Evolutionary conservation across 2,888 invertebrate species (phyloP), one percentile per base, ranked within the genome.

Genomic region (Apantesis nais): DNA sequence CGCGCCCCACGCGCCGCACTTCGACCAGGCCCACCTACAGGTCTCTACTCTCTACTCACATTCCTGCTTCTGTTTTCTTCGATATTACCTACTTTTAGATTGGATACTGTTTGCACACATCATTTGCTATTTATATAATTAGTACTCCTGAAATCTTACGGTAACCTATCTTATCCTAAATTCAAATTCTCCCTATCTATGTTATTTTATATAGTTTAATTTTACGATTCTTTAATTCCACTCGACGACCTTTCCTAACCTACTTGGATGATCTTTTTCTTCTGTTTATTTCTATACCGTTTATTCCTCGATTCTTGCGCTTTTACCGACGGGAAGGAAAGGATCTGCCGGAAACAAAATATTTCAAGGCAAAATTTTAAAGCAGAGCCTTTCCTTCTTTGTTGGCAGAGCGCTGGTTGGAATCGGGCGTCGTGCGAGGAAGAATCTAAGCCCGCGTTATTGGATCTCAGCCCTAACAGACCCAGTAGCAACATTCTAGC

Each of bases 371-470:
- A 80, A 76, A 62, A 74, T 86, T 82, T 75, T 88, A 86, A 85
- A 89, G 87, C 88, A 92, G 90, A 92, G 96, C 96, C 96, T 96
- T 96, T 96, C 96, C 96, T 96, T 96, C 95, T 96, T 95, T 96
- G 96, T 96, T 96, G 96, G 95, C 96, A 96, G 96, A 96, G 91
- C 74, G 73, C 79, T 74, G 80, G 78, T 74, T 75, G 81, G 78
- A 67, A 61, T 72, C 79, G 70, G 67, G 79, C 71, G 76, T 71
- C 71, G 73, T 79, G 74, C 67, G 80, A 80, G 73, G 81, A 79
- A 48, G 83, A 77, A 78, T 68, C 74, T 84, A 75, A 86, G 83
- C 72, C 83, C 83, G 77, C 86, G 83, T 78, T 81, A 78, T 74
- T 82, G 87, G 87, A 86, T 80, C 83, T 83, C 78, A 81, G 82